These are phyloP conservation scores for Zaprionus taronus DNA, from an alignment of 1,140 invertebrate genomes.

Conservation along the genomic window DNA sequence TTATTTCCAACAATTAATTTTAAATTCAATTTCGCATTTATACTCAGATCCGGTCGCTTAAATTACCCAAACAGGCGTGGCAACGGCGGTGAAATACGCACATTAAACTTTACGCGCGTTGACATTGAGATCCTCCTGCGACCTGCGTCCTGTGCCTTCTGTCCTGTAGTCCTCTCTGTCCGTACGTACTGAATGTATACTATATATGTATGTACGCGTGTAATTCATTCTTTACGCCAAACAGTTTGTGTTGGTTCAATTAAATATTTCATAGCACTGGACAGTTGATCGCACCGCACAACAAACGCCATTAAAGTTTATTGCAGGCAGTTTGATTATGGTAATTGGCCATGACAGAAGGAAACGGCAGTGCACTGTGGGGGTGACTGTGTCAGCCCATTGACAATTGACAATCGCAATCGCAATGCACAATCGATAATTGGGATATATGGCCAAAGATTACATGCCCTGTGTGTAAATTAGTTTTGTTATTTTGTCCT, in stretches of 20 bases:
- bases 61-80: slow-evolving; percentile 4
- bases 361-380: background rate
- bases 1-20: slow-evolving; percentile 75
- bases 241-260: slow-evolving; percentile 64
- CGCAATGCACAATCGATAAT: background rate
- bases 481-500: slow-evolving; percentile 15
- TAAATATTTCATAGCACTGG: slow-evolving; percentile 65
- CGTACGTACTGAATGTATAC: background rate
- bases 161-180: slow-evolving; percentile 10
- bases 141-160: background rate
- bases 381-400: slow-evolving; percentile 1
- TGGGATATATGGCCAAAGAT: background rate
- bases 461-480: background rate
- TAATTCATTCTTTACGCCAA: slow-evolving; percentile 59
- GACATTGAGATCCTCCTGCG: slow-evolving; percentile 50
- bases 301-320: slow-evolving; percentile 69
- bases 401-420: slow-evolving; percentile 18
- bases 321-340: slow-evolving; percentile 56
- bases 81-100: background rate
- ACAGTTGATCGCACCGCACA: slow-evolving; percentile 42
- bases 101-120: slow-evolving; percentile 31
- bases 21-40: slow-evolving; percentile 72
- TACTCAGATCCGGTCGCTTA: slow-evolving; percentile 15
- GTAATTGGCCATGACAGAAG: slow-evolving; percentile 56
- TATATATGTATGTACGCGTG: background rate